phyloP scores from a whole-genome alignment of 2,888 invertebrate species.

The Platycheirus albimanus region DNA sequence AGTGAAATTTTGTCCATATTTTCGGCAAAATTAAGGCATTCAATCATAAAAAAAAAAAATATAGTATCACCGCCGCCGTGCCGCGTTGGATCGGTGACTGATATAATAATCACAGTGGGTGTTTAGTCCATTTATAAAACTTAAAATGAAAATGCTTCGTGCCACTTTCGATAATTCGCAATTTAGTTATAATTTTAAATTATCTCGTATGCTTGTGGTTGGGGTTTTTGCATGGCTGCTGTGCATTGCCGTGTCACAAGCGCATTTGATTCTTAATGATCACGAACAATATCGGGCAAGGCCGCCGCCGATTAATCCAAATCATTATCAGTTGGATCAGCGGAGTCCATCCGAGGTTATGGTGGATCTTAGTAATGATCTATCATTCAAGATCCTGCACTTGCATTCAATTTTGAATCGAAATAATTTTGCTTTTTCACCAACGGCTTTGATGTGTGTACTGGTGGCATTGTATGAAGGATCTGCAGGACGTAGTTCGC shows the following conservation, averaged over 20 bases:
- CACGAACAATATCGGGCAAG: conserved; percentile 61
- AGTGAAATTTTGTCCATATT: background rate
- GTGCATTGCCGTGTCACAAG: conserved; percentile 53
- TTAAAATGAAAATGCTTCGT: conserved; percentile 63
- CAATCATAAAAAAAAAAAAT: too few species aligned
- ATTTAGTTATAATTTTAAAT: conserved; percentile 42
- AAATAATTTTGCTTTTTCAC: conserved; percentile 93
- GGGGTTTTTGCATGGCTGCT: conserved; percentile 43
- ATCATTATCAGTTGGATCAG: conserved; percentile 69
- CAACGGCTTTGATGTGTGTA: conserved; percentile 91
- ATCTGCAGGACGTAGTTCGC: conserved; percentile 87
- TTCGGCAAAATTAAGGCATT: background rate
- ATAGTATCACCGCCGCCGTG: conserved; percentile 8
- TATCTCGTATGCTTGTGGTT: conserved; percentile 33
- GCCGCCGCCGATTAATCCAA: conserved; percentile 50
- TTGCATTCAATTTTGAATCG: conserved; percentile 89
- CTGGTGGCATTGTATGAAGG: conserved; percentile 91
- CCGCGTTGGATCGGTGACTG: conserved; percentile 58
- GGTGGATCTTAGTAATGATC: conserved; percentile 91
- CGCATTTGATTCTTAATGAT: conserved; percentile 57
- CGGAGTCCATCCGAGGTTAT: conserved; percentile 87
- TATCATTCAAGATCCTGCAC: conserved; percentile 87
- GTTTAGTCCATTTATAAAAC: conserved; percentile 12
- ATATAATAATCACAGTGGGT: conserved; percentile 39
- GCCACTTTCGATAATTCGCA: conserved; percentile 55